Evolutionary conservation across 2,888 invertebrate genomes (phyloP).

Genomic region (Zhengitettix transpicula): DNA sequence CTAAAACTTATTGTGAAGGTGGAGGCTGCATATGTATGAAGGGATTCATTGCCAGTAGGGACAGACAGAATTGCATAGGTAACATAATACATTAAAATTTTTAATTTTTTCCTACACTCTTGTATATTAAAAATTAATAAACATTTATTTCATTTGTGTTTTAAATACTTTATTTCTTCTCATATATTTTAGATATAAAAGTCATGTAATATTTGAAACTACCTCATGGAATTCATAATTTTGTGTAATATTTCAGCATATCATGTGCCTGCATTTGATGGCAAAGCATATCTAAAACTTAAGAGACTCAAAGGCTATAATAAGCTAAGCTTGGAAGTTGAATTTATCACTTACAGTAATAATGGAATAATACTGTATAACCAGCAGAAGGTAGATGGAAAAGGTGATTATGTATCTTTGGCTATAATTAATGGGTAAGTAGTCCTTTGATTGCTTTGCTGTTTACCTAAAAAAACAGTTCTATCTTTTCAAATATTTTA

Average conservation of each 20-base stretch:
- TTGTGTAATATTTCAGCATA: conserved; percentile 18
- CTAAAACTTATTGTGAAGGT: conserved; percentile 52
- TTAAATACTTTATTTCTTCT: no score
- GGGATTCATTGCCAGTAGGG: conserved; percentile 43
- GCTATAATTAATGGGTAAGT: conserved; percentile 57
- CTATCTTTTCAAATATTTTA: no score
- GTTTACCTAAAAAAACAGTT: no score
- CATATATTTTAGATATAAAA: no score
- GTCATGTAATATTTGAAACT: neutral
- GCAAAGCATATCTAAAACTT: conserved; percentile 58
- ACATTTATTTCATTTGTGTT: no score
- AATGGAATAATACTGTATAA: conserved; percentile 74
- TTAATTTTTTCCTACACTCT: no score
- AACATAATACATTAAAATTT: no score
- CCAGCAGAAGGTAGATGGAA: conserved; percentile 66
- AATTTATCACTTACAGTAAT: conserved; percentile 64
- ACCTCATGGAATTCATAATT: neutral
- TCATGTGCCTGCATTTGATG: conserved; percentile 58
- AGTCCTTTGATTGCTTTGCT: no score
- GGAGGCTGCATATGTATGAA: conserved; percentile 59
- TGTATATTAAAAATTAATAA: no score
- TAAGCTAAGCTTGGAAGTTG: conserved; percentile 68
- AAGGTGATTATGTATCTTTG: conserved; percentile 72
- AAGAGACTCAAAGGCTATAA: conserved; percentile 65
- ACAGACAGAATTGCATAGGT: conserved; percentile 46